Evolutionary conservation across 2,113 vertebrate species (phyloP).

Genomic region (Labeo rohita): DNA sequence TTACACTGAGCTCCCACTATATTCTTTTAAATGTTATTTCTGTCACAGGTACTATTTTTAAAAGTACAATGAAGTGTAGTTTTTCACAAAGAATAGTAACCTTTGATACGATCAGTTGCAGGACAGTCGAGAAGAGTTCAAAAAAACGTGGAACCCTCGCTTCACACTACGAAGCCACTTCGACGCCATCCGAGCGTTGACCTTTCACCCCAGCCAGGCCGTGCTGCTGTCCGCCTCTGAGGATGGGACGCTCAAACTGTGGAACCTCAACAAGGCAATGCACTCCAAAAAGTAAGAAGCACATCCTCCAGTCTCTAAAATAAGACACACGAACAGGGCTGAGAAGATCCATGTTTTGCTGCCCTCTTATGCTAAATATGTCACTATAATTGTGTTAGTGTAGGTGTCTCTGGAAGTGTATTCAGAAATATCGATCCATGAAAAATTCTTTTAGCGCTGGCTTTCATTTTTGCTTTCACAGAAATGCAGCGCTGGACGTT

Average conservation of each 20-base stretch:
- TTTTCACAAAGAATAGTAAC: background rate
- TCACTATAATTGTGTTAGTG: background rate
- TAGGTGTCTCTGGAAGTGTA: background rate
- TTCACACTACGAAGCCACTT: slow-evolving; percentile 93
- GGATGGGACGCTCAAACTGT: slow-evolving; percentile 90
- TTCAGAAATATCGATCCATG: background rate
- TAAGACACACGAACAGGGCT: background rate
- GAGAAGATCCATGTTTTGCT: background rate
- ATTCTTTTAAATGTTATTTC: background rate
- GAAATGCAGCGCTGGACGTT: slow-evolving; percentile 86
- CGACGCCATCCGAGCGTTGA: slow-evolving; percentile 86
- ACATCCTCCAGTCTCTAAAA: background rate
- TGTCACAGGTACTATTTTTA: background rate
- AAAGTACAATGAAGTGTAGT: background rate
- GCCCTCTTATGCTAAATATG: background rate
- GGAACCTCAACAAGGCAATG: slow-evolving; percentile 92
- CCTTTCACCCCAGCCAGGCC: slow-evolving; percentile 86
- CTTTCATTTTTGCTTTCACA: slow-evolving; percentile 56
- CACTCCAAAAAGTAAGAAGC: slow-evolving; percentile 86
- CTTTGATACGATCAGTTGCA: slow-evolving; percentile 74
- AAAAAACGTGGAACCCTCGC: slow-evolving; percentile 90
- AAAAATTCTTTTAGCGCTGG: background rate
- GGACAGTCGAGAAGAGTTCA: slow-evolving; percentile 86
- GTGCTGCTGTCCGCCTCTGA: slow-evolving; percentile 87
- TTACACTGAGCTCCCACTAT: background rate